Evolutionary conservation across 2,113 vertebrate genomes (phyloP), one percentile per base, ranked within the genome.

Genomic region (Solea solea): DNA sequence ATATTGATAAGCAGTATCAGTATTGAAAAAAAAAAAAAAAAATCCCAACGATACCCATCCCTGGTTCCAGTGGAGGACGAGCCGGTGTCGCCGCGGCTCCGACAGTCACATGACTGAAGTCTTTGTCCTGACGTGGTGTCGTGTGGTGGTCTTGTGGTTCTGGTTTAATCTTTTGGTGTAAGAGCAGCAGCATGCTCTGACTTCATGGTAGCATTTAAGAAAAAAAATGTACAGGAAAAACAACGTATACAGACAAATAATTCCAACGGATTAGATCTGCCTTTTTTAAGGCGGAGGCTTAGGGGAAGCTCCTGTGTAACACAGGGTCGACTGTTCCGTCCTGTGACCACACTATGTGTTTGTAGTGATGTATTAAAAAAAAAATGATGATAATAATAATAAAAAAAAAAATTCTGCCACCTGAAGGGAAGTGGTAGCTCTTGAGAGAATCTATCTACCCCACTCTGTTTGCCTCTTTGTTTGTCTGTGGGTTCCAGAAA

Each of bases 191-290:
- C 88, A 86, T 83, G 89, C 86, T 88, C 80, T 79, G 6, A 72
- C 66, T 87, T 72, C 75, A 87, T 84, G 78, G 93, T 93, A 92
- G 92, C 91, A 92, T 91, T 91, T 79, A 73, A 85, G 65, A 82
- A 67, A 76, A 82, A 68, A 72, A 73, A 52, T 91, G 84, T 90
- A 88, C 84, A 88, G 59, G 78, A 82, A 86, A 75, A 86, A 61
- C 66, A 68, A 27, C 39, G 11, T 6, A 75, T 56, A 59, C 66
- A 46, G 46, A 78, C 25, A 86, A 72, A 72, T 41, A 34, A 68
- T 75, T 84, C 72, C 69, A 80, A n/a, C 27, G 54, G 55, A 76
- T 52, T 42, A 28, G 52, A 76, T 64, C 52, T 28, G 9, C 51
- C 58, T 64, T 84, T 67, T 66, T 72, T 2, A 72, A 78, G 73